A percentile compares a stretch with the other conserved stretches of the same genome.
phyloP scores from a whole-genome alignment of 2,113 vertebrate species.

The Sylvietta virens region DNA sequence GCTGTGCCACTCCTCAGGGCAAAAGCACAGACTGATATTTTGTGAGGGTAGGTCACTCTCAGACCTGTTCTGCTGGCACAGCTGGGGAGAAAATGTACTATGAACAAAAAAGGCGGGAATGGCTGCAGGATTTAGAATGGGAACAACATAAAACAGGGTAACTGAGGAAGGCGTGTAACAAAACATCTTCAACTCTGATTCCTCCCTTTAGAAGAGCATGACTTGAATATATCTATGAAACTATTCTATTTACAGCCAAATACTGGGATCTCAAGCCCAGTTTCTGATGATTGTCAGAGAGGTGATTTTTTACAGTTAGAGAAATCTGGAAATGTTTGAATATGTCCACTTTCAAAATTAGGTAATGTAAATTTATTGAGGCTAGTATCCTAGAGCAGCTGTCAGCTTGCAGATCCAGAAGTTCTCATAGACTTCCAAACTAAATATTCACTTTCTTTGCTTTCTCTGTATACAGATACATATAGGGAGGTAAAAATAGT shows the following conservation, averaged over 20 bases:
- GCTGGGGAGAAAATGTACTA: rapidly evolving
- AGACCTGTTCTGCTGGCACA: not conserved
- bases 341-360: not conserved
- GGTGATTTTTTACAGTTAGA: not conserved
- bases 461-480: not conserved
- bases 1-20: not conserved
- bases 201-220: not conserved
- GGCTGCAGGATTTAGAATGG: not conserved
- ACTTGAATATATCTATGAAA: not conserved
- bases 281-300: not conserved
- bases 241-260: not conserved
- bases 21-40: not conserved
- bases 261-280: not conserved
- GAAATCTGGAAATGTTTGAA: not conserved
- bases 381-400: not conserved
- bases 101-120: not conserved
- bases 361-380: not conserved
- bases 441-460: not conserved
- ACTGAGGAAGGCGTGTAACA: not conserved
- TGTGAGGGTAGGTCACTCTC: not conserved
- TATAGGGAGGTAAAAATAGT: not conserved
- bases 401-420: not conserved
- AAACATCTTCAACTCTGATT: not conserved
- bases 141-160: not conserved
- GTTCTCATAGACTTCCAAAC: not conserved